phyloP scores from a whole-genome alignment of 2,797 vertebrate genomes.

The Takifugu rubripes region DNA sequence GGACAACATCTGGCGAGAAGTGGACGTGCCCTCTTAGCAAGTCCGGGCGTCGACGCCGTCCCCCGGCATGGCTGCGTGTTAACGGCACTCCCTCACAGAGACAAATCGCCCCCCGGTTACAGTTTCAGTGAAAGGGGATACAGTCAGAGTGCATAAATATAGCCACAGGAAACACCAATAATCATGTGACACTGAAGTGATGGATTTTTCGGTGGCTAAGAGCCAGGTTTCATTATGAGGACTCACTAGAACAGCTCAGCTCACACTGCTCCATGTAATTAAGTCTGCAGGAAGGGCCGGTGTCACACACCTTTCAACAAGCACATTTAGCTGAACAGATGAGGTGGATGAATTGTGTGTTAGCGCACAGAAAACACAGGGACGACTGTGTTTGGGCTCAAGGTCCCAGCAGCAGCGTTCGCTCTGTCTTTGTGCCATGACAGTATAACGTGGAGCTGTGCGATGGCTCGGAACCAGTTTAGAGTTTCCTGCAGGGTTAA shows the following conservation, averaged over 20 bases:
- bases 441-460: constrained; percentile 5
- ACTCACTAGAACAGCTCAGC: constrained; percentile 48
- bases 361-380: constrained; percentile 39
- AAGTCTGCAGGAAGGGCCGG: constrained; percentile 33
- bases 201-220: constrained; percentile 58
- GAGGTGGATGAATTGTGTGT: constrained; percentile 54
- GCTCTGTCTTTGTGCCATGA: constrained; percentile 16
- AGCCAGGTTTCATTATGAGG: constrained; percentile 58
- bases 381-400: constrained; percentile 36
- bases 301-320: constrained; percentile 59
- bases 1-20: constrained; percentile 74
- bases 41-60: constrained; percentile 69
- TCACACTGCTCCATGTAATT: constrained; percentile 54
- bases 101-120: constrained; percentile 71
- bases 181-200: constrained; percentile 67
- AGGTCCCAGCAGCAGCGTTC: constrained; percentile 22
- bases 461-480: too few species aligned
- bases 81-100: constrained; percentile 76
- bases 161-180: constrained; percentile 68
- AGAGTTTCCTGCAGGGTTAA: too few species aligned
- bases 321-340: constrained; percentile 60
- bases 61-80: constrained; percentile 78
- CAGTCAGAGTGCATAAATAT: constrained; percentile 76
- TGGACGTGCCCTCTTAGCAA: constrained; percentile 77
- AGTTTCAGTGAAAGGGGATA: constrained; percentile 76